Percentiles rank a stretch among this genome's conserved stretches.
These are phyloP conservation scores for Pissodes strobi DNA, from an alignment of 1,140 invertebrate genomes.

Conservation along the genomic window DNA sequence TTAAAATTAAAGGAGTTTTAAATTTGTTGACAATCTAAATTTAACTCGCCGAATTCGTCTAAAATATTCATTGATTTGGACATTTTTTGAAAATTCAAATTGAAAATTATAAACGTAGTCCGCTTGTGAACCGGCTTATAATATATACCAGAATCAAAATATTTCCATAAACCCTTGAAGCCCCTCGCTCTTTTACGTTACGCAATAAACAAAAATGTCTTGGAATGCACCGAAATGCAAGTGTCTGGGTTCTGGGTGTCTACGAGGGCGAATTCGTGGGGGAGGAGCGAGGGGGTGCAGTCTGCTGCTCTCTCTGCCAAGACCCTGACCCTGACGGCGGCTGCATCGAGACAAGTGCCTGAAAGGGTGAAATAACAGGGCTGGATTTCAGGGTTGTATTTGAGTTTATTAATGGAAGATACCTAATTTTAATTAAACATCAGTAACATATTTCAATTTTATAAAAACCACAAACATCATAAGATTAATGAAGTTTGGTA, in stretches of 20 bases:
- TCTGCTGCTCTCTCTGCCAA: neutral
- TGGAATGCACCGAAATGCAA: neutral
- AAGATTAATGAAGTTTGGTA: no score
- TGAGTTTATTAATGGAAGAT: neutral
- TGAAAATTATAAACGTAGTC: no score
- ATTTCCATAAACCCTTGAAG: no score
- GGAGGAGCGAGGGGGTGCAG: neutral
- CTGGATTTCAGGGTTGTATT: neutral
- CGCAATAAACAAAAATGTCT: slow-evolving; percentile 1
- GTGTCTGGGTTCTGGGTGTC: neutral
- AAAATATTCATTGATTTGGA: no score
- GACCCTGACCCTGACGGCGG: neutral
- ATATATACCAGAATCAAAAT: no score
- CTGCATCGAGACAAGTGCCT: slow-evolving; percentile 3
- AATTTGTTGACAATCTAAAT: no score
- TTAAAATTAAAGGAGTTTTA: no score
- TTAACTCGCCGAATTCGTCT: no score
- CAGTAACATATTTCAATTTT: no score
- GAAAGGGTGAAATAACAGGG: slow-evolving; percentile 3
- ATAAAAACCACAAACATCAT: no score
- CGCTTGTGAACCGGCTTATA: no score
- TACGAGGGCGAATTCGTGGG: neutral
- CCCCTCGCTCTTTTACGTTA: neutral
- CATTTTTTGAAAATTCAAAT: no score
- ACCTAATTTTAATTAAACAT: neutral